Evolutionary conservation across 2,113 vertebrate genomes (phyloP).

Genomic region (Kryptolebias marmoratus): DNA sequence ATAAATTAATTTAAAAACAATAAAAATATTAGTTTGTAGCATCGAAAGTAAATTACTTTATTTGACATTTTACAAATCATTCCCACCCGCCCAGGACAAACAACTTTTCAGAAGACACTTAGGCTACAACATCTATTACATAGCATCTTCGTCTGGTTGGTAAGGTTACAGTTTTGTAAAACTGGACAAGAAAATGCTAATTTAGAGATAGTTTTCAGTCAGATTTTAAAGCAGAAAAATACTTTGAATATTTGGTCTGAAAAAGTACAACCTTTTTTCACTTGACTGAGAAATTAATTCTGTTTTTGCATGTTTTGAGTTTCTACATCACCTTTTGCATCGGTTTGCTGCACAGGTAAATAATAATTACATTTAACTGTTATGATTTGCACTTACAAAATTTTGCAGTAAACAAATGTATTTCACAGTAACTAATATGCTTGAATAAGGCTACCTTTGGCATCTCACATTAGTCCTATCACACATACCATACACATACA

Average conservation of each 20-base stretch:
- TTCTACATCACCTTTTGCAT: not conserved
- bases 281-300: too few species aligned
- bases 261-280: too few species aligned
- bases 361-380: not conserved
- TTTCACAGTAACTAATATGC: not conserved
- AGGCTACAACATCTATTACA: not conserved
- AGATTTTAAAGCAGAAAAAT: not conserved
- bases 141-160: not conserved
- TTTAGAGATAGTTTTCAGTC: not conserved
- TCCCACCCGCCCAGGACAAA: not conserved
- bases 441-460: conserved; percentile 4
- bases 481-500: not conserved
- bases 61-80: conserved; percentile 3
- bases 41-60: not conserved
- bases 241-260: too few species aligned
- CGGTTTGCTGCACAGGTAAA: not conserved
- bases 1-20: not conserved
- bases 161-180: not conserved
- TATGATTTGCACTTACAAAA: not conserved
- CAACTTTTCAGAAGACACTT: not conserved
- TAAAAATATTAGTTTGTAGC: not conserved
- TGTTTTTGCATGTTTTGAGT: not conserved
- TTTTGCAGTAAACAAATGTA: not conserved
- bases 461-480: not conserved
- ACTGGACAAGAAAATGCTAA: not conserved